Conservation (phyloP, 2,888 invertebrate species). For the Clitarchus hookeri region DNA sequence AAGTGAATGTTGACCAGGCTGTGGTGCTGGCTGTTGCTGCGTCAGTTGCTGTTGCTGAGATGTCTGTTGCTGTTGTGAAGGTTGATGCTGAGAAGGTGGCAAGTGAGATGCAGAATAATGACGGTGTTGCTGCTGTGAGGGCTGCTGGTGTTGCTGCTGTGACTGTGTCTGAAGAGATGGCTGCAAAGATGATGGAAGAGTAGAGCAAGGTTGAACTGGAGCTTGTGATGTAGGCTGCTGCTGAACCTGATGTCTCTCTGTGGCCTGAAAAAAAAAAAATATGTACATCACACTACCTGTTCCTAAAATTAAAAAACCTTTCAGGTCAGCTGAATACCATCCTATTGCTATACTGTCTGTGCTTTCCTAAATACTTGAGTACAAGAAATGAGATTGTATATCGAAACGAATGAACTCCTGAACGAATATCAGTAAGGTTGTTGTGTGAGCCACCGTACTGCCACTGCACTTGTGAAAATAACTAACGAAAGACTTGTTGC, state of each 20-base stretch:
- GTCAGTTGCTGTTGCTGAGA: constrained; percentile 29
- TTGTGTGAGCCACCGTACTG: too few species aligned
- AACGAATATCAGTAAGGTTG: too few species aligned
- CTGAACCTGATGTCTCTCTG: constrained; percentile 22
- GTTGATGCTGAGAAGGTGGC: constrained; percentile 22
- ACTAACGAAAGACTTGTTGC: too few species aligned
- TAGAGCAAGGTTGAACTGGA: constrained; percentile 30
- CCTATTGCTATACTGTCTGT: too few species aligned
- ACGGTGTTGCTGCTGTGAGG: constrained; percentile 22
- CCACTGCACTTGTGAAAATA: too few species aligned
- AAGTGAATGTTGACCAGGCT: constrained; percentile 23
- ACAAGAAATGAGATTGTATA: too few species aligned
- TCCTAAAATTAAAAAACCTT: too few species aligned
- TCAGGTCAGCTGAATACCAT: too few species aligned
- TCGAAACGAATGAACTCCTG: too few species aligned
- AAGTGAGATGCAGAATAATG: constrained; percentile 15
- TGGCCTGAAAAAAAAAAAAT: background rate
- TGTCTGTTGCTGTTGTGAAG: constrained; percentile 22
- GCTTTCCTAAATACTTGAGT: too few species aligned
- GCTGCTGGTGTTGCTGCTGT: constrained; percentile 27
- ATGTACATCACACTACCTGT: background rate
- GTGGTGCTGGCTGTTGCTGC: constrained; percentile 23
- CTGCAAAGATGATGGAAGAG: constrained; percentile 29
- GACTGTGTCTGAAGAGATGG: constrained; percentile 25
- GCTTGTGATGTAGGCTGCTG: constrained; percentile 35